Base-by-base conservation (phyloP, 2,113 vertebrate species). In the Phodopus roborovskii region DNA sequence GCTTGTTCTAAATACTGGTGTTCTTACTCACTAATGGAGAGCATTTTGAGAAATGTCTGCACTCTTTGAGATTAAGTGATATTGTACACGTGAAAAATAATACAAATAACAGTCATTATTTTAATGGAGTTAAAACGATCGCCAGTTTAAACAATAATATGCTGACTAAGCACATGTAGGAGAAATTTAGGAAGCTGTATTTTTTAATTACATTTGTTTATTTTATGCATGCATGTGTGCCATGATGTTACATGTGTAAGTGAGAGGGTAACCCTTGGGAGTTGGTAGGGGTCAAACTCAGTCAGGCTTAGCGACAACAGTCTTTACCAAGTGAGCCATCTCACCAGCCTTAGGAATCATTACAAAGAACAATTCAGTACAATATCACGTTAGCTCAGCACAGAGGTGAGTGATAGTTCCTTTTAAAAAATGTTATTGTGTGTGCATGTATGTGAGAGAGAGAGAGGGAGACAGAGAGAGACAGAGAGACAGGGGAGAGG, bases 141-240 rank as follows among this genome's bases (percentile, higher is more conserved):
- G 33, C 42, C n/a, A 24, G 12, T 68, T 95, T 95, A 60, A 53
- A 73, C 28, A 79, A 22, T 81, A 58, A 73, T 24, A 36, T 84
- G 24, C 42, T 92, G 33, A 94, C 24, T 82, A 82, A 86, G 78
- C 79, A 48, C 48, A 78, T 74, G 24, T 79, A 77, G 15, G 36
- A 53, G 68, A 82, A 60, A 94, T 53, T 82, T 74, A 92, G 77
- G 70, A 94, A 94, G 73, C 39, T 58, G n/a, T 77, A 45, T 33
- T 42, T 83, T 39, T 45, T 48, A 45, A 33, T 66, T 48, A 85
- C 16, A 66, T 42, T 66, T 85, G 66, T 83, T 82, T 60, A 28
- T 58, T 83, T 24, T 66, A 39, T 66, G 58, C 64, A 26, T 48
- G 75, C 33, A 8, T 78, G 60, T 48, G 82, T 48, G 60, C 82